Percentiles rank a stretch among this genome's conserved stretches.
These are phyloP conservation scores for Coryphaenoides rupestris DNA, from an alignment of 2,113 vertebrate genomes.

Conservation along the genomic window DNA sequence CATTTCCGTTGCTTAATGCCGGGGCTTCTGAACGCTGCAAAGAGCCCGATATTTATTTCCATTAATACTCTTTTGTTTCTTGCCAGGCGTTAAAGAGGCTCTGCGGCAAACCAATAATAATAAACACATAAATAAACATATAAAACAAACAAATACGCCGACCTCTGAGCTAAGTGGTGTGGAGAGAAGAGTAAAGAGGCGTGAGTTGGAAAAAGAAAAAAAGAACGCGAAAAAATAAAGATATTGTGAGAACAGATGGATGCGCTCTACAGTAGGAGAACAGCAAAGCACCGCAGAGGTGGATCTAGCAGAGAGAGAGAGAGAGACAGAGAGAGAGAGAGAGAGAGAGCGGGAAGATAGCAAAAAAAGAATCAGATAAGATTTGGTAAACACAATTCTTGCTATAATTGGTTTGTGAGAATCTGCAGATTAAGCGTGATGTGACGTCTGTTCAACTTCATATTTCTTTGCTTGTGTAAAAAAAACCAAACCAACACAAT, in stretches of 20 bases:
- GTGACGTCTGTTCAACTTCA: too few species aligned
- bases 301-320: too few species aligned
- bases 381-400: not conserved
- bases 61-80: constrained; percentile 32
- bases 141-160: not conserved
- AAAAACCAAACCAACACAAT: too few species aligned
- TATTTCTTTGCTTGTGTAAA: too few species aligned
- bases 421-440: too few species aligned
- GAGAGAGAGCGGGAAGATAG: too few species aligned
- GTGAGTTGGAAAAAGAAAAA: not conserved
- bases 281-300: too few species aligned
- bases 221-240: not conserved
- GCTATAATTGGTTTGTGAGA: not conserved
- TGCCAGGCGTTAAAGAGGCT: constrained; percentile 32
- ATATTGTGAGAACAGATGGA: not conserved
- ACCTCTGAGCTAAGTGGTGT: not conserved
- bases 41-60: constrained; percentile 47
- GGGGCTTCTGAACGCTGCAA: constrained; percentile 29
- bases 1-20: constrained; percentile 55
- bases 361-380: too few species aligned
- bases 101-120: constrained; percentile 25
- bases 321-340: too few species aligned
- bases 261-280: not conserved
- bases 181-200: not conserved
- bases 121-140: constrained; percentile 2